A percentile compares a stretch with the other conserved stretches of the same genome.
Conservation (phyloP, 2,113 vertebrate species). For the Nymphicus hollandicus region DNA sequence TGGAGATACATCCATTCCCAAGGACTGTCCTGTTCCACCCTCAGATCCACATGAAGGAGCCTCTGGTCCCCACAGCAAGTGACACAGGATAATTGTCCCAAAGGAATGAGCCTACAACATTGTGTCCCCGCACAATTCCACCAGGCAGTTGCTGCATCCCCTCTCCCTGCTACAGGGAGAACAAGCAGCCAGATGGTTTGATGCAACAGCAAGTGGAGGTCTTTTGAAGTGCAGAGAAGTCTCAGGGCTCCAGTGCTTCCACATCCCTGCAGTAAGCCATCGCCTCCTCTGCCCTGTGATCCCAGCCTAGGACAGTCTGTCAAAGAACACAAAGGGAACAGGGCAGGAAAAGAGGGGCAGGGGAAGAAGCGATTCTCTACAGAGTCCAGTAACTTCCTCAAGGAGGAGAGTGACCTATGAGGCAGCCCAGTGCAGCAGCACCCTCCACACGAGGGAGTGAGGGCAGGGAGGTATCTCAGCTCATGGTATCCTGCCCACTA, state of each 20-base stretch:
- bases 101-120: background rate
- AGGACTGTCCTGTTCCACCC: background rate
- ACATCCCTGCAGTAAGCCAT: background rate
- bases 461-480: conserved; percentile 55
- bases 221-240: background rate
- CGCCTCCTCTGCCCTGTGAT: background rate
- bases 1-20: background rate
- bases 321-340: background rate
- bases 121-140: background rate
- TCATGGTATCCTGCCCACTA: background rate
- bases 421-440: conserved; percentile 56
- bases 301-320: background rate
- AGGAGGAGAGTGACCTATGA: conserved; percentile 28
- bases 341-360: background rate
- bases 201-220: background rate
- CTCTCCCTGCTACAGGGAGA: background rate
- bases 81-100: background rate
- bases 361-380: conserved; percentile 48
- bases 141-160: background rate
- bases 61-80: background rate
- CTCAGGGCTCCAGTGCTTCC: background rate
- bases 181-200: background rate
- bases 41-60: background rate
- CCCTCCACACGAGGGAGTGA: background rate
- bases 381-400: conserved; percentile 5